Evolutionary conservation across 1,140 invertebrate species (phyloP).

Genomic region (Goniozus legneri): DNA sequence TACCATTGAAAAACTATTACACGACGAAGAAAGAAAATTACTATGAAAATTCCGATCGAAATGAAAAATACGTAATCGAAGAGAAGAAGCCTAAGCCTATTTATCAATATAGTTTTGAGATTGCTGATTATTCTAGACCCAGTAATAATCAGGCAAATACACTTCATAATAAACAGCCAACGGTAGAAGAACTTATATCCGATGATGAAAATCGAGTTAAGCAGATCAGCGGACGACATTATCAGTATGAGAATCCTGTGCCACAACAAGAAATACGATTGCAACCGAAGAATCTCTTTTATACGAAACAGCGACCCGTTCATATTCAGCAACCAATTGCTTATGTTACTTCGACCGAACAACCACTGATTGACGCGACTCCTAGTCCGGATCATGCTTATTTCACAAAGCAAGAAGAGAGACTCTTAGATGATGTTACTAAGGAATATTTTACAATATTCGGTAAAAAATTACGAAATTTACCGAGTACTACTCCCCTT

Average conservation of each 20-base stretch:
- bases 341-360: constrained; percentile 15
- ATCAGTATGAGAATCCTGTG: constrained; percentile 14
- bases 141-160: constrained; percentile 32
- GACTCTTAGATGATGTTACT: constrained; percentile 69
- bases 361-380: constrained; percentile 48
- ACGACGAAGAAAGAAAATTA: constrained; percentile 34
- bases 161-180: constrained; percentile 28
- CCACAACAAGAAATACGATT: constrained; percentile 7
- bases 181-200: not conserved
- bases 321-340: constrained; percentile 10
- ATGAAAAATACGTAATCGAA: constrained; percentile 25
- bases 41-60: constrained; percentile 20
- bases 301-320: constrained; percentile 15
- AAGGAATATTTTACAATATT: constrained; percentile 75
- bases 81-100: constrained; percentile 56
- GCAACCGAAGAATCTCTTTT: constrained; percentile 10
- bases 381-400: constrained; percentile 64
- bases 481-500: constrained; percentile 54
- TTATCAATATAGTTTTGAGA: constrained; percentile 61
- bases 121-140: constrained; percentile 49
- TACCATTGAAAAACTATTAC: constrained; percentile 46
- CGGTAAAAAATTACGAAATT: constrained; percentile 63
- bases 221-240: not conserved
- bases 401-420: constrained; percentile 70
- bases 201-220: not conserved